Evolutionary conservation across 2,113 vertebrate genomes (phyloP).

Genomic region (Chaetura pelagica): DNA sequence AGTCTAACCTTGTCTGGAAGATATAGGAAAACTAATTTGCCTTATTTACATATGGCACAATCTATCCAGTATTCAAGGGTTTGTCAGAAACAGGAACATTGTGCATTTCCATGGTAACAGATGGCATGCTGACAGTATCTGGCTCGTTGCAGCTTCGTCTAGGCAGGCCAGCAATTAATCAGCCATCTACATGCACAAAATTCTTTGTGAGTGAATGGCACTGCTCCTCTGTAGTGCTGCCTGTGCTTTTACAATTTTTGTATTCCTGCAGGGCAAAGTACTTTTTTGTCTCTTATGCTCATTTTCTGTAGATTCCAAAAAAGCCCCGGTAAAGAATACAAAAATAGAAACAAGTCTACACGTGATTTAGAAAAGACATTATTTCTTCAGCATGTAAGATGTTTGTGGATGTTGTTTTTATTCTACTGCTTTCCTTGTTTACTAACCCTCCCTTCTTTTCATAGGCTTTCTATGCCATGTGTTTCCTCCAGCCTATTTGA

Average conservation of each 20-base stretch:
- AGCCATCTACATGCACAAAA: constrained; percentile 89
- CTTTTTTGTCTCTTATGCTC: constrained; percentile 84
- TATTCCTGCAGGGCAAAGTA: constrained; percentile 88
- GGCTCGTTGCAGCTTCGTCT: constrained; percentile 88
- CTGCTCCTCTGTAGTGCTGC: constrained; percentile 85
- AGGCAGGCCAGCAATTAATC: constrained; percentile 91
- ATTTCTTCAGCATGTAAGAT: constrained; percentile 58
- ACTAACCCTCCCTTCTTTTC: not conserved
- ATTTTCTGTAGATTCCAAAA: constrained; percentile 82
- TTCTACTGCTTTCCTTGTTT: constrained; percentile 54
- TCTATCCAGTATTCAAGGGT: constrained; percentile 88
- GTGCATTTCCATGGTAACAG: constrained; percentile 93
- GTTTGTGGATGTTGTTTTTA: constrained; percentile 37
- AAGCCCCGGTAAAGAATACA: constrained; percentile 59
- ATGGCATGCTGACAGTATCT: constrained; percentile 91
- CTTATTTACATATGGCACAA: constrained; percentile 91
- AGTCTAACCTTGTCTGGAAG: constrained; percentile 86
- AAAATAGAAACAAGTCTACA: constrained; percentile 71
- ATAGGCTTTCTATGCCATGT: constrained; percentile 7
- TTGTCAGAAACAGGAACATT: constrained; percentile 89
- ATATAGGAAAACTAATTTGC: constrained; percentile 91
- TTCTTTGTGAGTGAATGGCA: constrained; percentile 89
- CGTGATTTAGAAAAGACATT: constrained; percentile 74
- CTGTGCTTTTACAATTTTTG: constrained; percentile 85
- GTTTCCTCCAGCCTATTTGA: constrained; percentile 24